Evolutionary conservation across 2,888 invertebrate species (phyloP).

Genomic region (Encarsia formosa): DNA sequence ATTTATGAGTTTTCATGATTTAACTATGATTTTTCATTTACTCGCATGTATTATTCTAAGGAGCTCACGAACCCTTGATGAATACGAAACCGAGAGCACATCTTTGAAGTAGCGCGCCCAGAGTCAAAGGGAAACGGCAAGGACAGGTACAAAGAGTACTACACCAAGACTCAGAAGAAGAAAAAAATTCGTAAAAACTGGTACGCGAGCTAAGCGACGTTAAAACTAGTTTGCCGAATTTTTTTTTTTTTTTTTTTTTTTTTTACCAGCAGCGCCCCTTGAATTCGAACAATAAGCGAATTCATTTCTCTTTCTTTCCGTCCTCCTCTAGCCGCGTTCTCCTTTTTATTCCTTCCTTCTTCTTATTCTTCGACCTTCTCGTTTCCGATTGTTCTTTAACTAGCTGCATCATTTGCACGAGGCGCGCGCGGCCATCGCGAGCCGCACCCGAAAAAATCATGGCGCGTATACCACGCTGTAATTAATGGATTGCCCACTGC

Average conservation of each 20-base stretch:
- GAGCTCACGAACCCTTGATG: no score
- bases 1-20: no score
- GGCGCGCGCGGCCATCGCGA: slow-evolving; percentile 2
- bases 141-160: slow-evolving; percentile 24
- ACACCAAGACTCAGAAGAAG: background rate
- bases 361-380: background rate
- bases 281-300: slow-evolving; percentile 32
- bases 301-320: slow-evolving; percentile 5
- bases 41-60: no score
- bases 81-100: no score
- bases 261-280: slow-evolving; percentile 33
- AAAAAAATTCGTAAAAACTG: slow-evolving; percentile 19
- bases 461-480: background rate
- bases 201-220: slow-evolving; percentile 14
- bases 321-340: slow-evolving; percentile 9
- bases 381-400: slow-evolving; percentile 24
- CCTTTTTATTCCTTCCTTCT: background rate
- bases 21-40: no score
- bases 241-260: background rate
- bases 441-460: background rate
- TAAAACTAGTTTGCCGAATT: slow-evolving; percentile 40
- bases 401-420: slow-evolving; percentile 24
- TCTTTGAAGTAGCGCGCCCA: slow-evolving; percentile 22
- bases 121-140: slow-evolving; percentile 26
- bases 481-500: no score